A percentile compares a stretch with the other conserved stretches of the same genome.
Evolutionary conservation across 2,113 vertebrate species (phyloP).

Genomic region (Brachypodius melanocephalos): DNA sequence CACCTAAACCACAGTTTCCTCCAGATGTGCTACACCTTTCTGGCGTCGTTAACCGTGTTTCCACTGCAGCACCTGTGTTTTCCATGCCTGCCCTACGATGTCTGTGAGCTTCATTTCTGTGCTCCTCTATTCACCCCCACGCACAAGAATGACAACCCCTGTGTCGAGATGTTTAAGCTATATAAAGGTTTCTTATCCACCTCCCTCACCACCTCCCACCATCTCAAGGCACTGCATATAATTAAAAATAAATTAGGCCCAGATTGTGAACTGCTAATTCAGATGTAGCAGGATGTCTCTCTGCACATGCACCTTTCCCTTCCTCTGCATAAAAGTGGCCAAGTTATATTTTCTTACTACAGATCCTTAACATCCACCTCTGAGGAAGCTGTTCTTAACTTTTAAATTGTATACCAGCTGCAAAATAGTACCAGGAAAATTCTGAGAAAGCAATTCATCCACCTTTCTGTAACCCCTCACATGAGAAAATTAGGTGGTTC

Average conservation of each 20-base stretch:
- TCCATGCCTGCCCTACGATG: not conserved
- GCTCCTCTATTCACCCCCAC: not conserved
- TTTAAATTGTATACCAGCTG: not conserved
- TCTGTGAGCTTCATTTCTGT: not conserved
- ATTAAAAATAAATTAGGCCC: not conserved
- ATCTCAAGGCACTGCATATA: not conserved
- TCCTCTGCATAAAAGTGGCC: not conserved
- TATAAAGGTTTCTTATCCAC: not conserved
- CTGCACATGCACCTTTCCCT: not conserved
- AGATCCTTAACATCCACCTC: not conserved
- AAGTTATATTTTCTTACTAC: not conserved
- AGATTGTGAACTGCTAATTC: not conserved
- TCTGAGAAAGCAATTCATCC: not conserved
- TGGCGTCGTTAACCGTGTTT: not conserved
- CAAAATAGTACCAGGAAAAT: not conserved
- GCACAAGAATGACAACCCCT: not conserved
- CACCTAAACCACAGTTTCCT: conserved; percentile 45
- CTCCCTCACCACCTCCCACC: not conserved
- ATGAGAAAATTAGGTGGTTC: not conserved
- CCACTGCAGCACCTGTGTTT: not conserved
- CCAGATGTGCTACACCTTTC: conserved; percentile 1
- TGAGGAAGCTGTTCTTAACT: not conserved
- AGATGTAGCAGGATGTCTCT: not conserved
- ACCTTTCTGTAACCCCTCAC: not conserved
- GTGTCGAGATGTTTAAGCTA: not conserved